phyloP scores from a whole-genome alignment of 2,797 vertebrate genomes.

The Gouania willdenowi region DNA sequence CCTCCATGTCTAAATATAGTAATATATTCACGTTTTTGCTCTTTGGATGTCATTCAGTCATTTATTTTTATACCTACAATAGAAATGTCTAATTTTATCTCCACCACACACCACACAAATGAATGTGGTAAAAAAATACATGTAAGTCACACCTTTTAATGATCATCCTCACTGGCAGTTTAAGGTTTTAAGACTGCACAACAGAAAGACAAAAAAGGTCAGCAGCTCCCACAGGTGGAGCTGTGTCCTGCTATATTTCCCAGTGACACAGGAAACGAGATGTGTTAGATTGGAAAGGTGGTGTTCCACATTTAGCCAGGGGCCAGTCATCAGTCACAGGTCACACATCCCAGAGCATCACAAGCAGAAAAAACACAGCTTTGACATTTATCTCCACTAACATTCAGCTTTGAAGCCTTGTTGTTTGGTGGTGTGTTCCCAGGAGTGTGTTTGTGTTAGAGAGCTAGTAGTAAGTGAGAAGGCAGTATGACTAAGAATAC shows the following conservation, averaged over 20 bases:
- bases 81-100: background rate
- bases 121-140: background rate
- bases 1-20: background rate
- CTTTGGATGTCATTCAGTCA: background rate
- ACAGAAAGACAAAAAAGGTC: conserved; percentile 31
- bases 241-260: conserved; percentile 17
- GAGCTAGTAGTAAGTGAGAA: conserved; percentile 12
- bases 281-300: conserved; percentile 19
- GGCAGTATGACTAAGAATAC: conserved; percentile 5
- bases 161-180: background rate
- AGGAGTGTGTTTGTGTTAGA: no score
- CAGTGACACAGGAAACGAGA: conserved; percentile 13
- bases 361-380: background rate
- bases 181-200: conserved; percentile 3
- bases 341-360: conserved; percentile 11
- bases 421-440: no score
- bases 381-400: conserved; percentile 34
- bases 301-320: conserved; percentile 32
- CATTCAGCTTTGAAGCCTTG: conserved; percentile 13
- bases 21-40: background rate
- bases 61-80: background rate
- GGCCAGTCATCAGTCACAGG: conserved; percentile 29
- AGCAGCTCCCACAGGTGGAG: conserved; percentile 13
- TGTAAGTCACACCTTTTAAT: no score
- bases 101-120: background rate